Conservation (phyloP, 2,113 vertebrate genomes). For the Corythornis vintsioides region DNA sequence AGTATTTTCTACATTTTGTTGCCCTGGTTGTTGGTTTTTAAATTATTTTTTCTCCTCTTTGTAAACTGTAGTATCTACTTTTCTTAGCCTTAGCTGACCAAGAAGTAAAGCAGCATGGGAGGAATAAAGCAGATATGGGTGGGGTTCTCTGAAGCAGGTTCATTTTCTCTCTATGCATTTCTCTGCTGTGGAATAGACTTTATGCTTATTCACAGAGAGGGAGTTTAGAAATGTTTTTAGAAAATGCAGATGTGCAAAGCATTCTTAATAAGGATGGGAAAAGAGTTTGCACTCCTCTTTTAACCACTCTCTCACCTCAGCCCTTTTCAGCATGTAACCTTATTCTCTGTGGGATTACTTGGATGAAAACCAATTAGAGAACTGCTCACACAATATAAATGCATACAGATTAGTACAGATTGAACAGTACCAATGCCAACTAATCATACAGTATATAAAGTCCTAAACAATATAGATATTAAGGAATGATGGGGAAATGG, state of each 20-base stretch:
- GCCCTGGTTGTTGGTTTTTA: not conserved
- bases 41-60: not conserved
- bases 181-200: slow-evolving; percentile 9
- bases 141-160: slow-evolving; percentile 24
- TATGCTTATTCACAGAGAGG: slow-evolving; percentile 65
- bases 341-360: slow-evolving; percentile 82
- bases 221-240: slow-evolving; percentile 69
- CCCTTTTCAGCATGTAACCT: slow-evolving; percentile 80
- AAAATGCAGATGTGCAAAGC: slow-evolving; percentile 74
- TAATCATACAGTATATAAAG: slow-evolving; percentile 74
- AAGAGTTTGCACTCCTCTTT: slow-evolving; percentile 77
- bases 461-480: slow-evolving; percentile 77
- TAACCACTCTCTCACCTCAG: slow-evolving; percentile 78
- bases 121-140: slow-evolving; percentile 18
- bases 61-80: not conserved
- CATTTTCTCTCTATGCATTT: slow-evolving; percentile 8
- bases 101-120: not conserved
- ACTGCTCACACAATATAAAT: slow-evolving; percentile 77
- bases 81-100: slow-evolving; percentile 5
- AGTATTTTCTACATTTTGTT: not conserved
- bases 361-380: slow-evolving; percentile 83
- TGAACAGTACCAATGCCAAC: slow-evolving; percentile 74
- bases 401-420: slow-evolving; percentile 80
- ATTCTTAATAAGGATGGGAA: slow-evolving; percentile 79
- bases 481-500: slow-evolving; percentile 68